A percentile compares a stretch with the other conserved stretches of the same genome.
These are phyloP conservation scores for Ennomos fuscantarius DNA, from an alignment of 2,888 invertebrate species.

Conservation along the genomic window DNA sequence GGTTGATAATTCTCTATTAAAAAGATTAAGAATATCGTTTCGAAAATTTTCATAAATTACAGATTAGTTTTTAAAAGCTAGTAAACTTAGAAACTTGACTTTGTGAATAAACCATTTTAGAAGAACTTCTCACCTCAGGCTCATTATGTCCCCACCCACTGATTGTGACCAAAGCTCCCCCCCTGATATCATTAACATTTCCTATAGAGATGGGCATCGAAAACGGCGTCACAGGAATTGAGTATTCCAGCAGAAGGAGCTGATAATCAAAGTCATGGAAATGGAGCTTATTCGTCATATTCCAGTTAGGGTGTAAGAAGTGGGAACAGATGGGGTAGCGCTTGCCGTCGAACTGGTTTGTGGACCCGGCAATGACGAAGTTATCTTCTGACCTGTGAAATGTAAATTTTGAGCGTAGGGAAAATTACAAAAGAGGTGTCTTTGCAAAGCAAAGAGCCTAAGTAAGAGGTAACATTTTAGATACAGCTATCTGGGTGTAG, in stretches of 20 bases:
- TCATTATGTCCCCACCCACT: constrained; percentile 73
- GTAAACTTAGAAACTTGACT: too few species aligned
- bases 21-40: too few species aligned
- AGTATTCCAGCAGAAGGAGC: constrained; percentile 63
- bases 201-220: constrained; percentile 72
- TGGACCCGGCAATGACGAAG: constrained; percentile 65
- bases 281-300: constrained; percentile 44
- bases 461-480: too few species aligned
- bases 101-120: too few species aligned
- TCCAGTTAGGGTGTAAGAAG: constrained; percentile 68
- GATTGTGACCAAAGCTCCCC: constrained; percentile 55
- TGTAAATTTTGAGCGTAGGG: too few species aligned
- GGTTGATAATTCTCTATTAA: too few species aligned
- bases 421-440: too few species aligned
- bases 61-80: too few species aligned
- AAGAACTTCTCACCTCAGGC: constrained; percentile 52
- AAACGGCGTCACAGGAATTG: constrained; percentile 58
- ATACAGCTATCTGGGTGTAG: too few species aligned
- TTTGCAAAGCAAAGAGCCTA: too few species aligned
- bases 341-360: constrained; percentile 51
- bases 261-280: constrained; percentile 74
- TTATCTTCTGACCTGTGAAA: constrained; percentile 56
- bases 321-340: constrained; percentile 67
- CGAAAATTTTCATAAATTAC: too few species aligned
- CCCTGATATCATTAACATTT: constrained; percentile 47